phyloP scores from a whole-genome alignment of 2,888 invertebrate species.

The Eupelmus urozonus region DNA sequence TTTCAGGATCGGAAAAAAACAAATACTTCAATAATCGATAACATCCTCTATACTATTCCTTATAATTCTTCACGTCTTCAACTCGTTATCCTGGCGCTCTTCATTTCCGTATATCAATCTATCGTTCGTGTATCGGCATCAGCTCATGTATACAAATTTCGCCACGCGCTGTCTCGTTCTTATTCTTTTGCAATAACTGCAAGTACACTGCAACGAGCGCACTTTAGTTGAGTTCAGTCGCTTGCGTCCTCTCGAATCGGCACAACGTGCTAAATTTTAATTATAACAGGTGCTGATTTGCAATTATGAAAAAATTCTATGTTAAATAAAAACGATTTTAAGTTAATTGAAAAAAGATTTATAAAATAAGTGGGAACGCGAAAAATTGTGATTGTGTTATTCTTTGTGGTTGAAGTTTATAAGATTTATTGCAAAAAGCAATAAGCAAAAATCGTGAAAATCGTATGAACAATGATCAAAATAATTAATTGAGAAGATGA shows the following conservation, averaged over 20 bases:
- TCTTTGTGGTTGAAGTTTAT: too few relatives aligned
- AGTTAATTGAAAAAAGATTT: not conserved
- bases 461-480: constrained; percentile 32
- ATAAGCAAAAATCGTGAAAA: not conserved
- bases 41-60: too few relatives aligned
- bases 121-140: constrained; percentile 25
- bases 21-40: not conserved
- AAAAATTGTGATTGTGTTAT: too few relatives aligned
- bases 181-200: constrained; percentile 42
- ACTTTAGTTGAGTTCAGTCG: constrained; percentile 18
- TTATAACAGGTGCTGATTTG: too few relatives aligned
- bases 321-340: not conserved
- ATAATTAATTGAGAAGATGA: constrained; percentile 47
- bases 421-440: too few relatives aligned
- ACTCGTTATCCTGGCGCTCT: too few relatives aligned
- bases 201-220: not conserved
- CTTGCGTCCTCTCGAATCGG: constrained; percentile 16
- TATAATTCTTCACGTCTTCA: too few relatives aligned
- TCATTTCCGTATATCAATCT: constrained; percentile 50
- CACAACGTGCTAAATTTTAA: not conserved
- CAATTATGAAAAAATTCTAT: too few relatives aligned
- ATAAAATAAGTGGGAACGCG: not conserved
- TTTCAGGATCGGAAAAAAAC: not conserved
- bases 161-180: not conserved
- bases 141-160: constrained; percentile 33